Percentiles rank a stretch among this genome's conserved stretches.
Conservation (phyloP, 2,797 vertebrate species). For the Protonibea diacanthus region DNA sequence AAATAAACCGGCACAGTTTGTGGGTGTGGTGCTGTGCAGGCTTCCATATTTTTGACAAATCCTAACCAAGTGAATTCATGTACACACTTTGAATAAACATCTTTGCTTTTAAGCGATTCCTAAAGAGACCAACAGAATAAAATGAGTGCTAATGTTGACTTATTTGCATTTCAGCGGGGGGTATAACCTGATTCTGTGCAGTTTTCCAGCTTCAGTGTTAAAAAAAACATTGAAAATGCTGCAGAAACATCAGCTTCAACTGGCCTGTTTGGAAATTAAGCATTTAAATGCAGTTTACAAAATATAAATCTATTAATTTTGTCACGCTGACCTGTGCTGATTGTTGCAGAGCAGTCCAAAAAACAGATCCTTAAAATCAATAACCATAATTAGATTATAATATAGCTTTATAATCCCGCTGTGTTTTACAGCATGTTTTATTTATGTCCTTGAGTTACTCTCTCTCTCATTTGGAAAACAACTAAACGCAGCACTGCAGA, state of each 20-base stretch:
- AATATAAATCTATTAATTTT: background rate
- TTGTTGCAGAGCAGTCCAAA: background rate
- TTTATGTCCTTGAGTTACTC: background rate
- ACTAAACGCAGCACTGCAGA: background rate
- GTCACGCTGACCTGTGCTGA: background rate
- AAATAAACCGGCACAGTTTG: background rate
- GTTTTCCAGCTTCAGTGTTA: background rate
- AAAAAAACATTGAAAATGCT: background rate
- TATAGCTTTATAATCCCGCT: background rate
- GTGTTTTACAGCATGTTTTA: background rate
- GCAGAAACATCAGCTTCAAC: background rate
- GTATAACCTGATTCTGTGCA: background rate
- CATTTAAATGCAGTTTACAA: background rate
- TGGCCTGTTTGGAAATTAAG: background rate
- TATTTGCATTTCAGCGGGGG: background rate
- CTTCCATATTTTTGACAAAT: conserved; percentile 3
- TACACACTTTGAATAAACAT: background rate
- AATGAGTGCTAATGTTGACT: background rate
- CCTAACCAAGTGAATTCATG: background rate
- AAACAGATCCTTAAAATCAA: conserved; percentile 1
- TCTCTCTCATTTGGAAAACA: conserved; percentile 1
- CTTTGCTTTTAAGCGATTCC: background rate
- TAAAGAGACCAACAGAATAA: background rate
- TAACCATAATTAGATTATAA: background rate
- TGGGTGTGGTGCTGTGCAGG: background rate